phyloP scores from a whole-genome alignment of 2,888 invertebrate genomes.

The Drosophila borealis region DNA sequence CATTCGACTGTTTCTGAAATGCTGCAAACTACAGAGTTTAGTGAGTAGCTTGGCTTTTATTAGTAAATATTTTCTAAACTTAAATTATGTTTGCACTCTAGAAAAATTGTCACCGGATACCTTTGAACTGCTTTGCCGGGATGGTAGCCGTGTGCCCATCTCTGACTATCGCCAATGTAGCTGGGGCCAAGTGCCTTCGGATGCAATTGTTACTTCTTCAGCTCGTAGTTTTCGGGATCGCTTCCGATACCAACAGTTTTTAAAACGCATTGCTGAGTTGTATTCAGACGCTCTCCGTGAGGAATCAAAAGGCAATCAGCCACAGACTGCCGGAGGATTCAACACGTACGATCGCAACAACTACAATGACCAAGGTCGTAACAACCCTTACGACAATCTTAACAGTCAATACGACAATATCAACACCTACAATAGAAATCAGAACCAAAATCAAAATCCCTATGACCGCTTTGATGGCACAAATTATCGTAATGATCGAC shows the following conservation, averaged over 20 bases:
- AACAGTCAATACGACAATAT: slow-evolving; percentile 52
- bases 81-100: slow-evolving; percentile 72
- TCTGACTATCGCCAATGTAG: slow-evolving; percentile 91
- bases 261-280: slow-evolving; percentile 87
- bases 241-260: slow-evolving; percentile 88
- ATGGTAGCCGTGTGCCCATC: slow-evolving; percentile 90
- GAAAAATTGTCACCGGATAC: slow-evolving; percentile 88
- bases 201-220: slow-evolving; percentile 94
- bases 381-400: slow-evolving; percentile 56
- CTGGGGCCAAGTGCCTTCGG: slow-evolving; percentile 94
- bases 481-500: slow-evolving; percentile 74
- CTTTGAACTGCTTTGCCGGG: slow-evolving; percentile 93
- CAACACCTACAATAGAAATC: slow-evolving; percentile 51
- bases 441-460: slow-evolving; percentile 55
- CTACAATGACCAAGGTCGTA: slow-evolving; percentile 64
- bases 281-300: slow-evolving; percentile 84
- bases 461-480: slow-evolving; percentile 59
- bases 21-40: slow-evolving; percentile 87
- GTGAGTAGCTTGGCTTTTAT: slow-evolving; percentile 82
- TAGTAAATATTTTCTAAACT: neutral
- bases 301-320: slow-evolving; percentile 57
- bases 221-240: slow-evolving; percentile 86
- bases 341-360: slow-evolving; percentile 65
- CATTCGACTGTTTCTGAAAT: slow-evolving; percentile 93
- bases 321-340: slow-evolving; percentile 42